A percentile compares a stretch with the other conserved stretches of the same genome.
Evolutionary conservation across 1,140 invertebrate genomes (phyloP).

Genomic region (Plodia interpunctella): DNA sequence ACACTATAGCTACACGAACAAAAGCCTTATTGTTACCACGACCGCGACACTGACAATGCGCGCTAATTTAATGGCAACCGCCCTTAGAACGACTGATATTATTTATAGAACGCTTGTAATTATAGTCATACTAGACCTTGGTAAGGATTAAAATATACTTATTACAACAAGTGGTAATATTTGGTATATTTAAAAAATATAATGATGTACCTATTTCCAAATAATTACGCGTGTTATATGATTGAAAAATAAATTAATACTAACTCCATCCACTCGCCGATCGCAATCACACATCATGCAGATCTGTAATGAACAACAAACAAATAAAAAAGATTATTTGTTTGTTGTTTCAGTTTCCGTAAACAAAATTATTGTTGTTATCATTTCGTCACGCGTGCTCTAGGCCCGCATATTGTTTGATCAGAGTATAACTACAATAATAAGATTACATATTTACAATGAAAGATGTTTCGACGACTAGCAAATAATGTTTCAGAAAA

Average conservation of each 20-base stretch:
- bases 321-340: constrained; percentile 30
- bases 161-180: no score
- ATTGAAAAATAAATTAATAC: not conserved
- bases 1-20: constrained; percentile 20
- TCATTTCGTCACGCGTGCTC: not conserved
- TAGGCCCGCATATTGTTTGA: not conserved
- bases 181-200: not conserved
- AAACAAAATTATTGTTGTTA: not conserved
- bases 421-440: not conserved
- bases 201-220: not conserved
- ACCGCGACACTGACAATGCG: constrained; percentile 38
- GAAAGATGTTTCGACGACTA: no score
- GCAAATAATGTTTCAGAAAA: no score
- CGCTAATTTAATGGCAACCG: constrained; percentile 1
- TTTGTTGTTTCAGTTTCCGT: constrained; percentile 11
- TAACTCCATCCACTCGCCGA: not conserved
- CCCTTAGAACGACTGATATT: constrained; percentile 29
- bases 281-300: constrained; percentile 27
- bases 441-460: not conserved
- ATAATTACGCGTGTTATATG: not conserved
- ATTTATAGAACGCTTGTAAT: constrained; percentile 7
- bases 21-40: constrained; percentile 42
- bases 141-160: no score
- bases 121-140: no score
- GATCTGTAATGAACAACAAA: constrained; percentile 35